Evolutionary conservation across 1,140 invertebrate genomes (phyloP).

Genomic region (Paralvinella palmiformis): DNA sequence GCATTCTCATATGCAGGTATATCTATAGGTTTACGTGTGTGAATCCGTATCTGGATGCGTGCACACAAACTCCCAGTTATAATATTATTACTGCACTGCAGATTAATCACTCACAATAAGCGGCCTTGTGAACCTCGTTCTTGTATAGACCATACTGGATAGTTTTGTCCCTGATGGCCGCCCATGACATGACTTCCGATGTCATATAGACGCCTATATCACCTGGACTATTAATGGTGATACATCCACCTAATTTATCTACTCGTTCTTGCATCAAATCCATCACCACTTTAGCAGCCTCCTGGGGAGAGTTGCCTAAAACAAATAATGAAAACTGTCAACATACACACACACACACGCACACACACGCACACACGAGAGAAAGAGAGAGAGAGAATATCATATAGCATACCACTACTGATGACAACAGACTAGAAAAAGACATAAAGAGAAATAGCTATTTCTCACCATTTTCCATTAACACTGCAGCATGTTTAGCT

Average conservation of each 20-base stretch:
- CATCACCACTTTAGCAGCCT: constrained; percentile 58
- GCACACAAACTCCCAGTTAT: no score
- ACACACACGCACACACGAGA: background rate
- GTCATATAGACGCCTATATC: constrained; percentile 66
- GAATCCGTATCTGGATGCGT: no score
- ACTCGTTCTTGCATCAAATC: constrained; percentile 62
- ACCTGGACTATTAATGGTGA: constrained; percentile 61
- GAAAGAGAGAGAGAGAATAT: no score
- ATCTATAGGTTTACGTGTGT: no score
- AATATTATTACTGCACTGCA: no score
- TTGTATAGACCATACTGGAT: constrained; percentile 45
- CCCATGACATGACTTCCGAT: constrained; percentile 72
- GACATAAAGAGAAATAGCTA: no score
- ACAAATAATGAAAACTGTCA: background rate
- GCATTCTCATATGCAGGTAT: no score
- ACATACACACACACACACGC: background rate
- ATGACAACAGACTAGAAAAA: no score
- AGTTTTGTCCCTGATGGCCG: constrained; percentile 58
- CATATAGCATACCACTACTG: no score
- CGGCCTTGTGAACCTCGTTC: constrained; percentile 20
- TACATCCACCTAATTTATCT: constrained; percentile 68
- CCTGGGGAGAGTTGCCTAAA: constrained; percentile 50
- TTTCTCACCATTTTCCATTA: constrained; percentile 58
- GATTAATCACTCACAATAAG: no score
- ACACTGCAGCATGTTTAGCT: constrained; percentile 63